Base-by-base conservation (phyloP, 2,113 vertebrate genomes). In the Lophura nycthemera region DNA sequence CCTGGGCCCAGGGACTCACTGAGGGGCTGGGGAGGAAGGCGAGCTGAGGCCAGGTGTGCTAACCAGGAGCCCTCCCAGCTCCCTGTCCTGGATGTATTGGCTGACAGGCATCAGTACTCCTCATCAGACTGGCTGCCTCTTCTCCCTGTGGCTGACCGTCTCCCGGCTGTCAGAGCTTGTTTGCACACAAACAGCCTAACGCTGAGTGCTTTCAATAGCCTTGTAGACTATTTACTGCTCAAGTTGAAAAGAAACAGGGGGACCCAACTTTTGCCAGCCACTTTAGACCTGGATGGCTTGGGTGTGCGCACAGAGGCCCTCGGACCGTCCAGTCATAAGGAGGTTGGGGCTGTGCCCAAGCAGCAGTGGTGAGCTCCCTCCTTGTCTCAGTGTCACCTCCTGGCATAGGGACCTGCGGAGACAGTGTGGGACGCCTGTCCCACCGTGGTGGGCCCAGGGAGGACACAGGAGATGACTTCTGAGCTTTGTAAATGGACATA, bases 401-500 rank as follows among this genome's bases (percentile, higher is more conserved):
- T 80, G 25, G 86, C 13, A 47, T 42, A 43, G 19, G 4, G 38
- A 83, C 61, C 2, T 10, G 13, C 18, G 29, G 4, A 11, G 25
- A 64, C 2, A 32, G 29, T 56, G 34, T 25, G 38, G 54, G 57
- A 60, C 38, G 40, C 25, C 36, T 29, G 25, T 12, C 61, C 38
- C 25, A 40, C 61, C 7, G 11, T 0, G 0, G 50, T 30, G 29
- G 42, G 27, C 73, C 18, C 32, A 15, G 64, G 38, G 83, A 73
- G 61, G 83, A 32, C 1, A 0, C 42, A 93, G 63, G 64, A 92
- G 65, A n/a, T 0, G 1, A 47, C 14, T 69, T 45, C 59, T 18
- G 90, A 94, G 90, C 92, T 91, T 96, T 96, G 82, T 95, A 91
- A 71, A 93, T 95, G 96, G 84, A 86, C 4, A 8, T 95, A 77